Evolutionary conservation across 2,888 invertebrate genomes (phyloP), one percentile per base, ranked within the genome.

Genomic region (Thecophora atra): DNA sequence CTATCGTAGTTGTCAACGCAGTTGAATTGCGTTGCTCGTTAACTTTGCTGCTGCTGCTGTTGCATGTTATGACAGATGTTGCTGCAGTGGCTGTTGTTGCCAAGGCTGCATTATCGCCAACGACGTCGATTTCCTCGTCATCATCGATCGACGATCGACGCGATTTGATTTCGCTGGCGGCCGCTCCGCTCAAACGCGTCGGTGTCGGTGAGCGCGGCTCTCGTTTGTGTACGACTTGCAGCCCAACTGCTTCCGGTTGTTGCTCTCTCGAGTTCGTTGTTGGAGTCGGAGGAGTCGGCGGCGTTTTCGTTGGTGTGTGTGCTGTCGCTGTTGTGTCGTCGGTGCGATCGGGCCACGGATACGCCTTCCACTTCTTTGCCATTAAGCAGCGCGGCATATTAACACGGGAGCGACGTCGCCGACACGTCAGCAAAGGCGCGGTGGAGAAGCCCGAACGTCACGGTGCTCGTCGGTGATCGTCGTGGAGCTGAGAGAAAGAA

Each of bases 331-430:
- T 62, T 69, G 77, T 81, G 74, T 85, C 85, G 75, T 86, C 88
- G 77, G 88, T 88, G 79, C 91, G 89, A 82, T 91, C 92, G 80
- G 91, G 90, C 92, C 92, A 92, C 78, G 92, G 91, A 85, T 92
- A 92, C 87, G 91, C 93, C 91, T 95, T 96, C 94, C 95, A 95
- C 90, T 96, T 96, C 89, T 96, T 96, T 84, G 96, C 95, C 95
- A 96, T 96, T 88, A 96, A 92, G 90, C 95, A 96, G 88, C 96
- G 94, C 89, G 96, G 96, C 96, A 96, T 96, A 87, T 89, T 90
- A 72, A 52, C 5, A 17, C 54, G 21, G 8, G 26, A 65, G n/a
- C 19, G 42, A 6, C 58, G 21, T 4, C 26, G 24, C 26, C 13
- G 58, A 15, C 26, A n/a, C 17, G 47, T n/a, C 17, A n/a, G n/a